Evolutionary conservation across 1,140 invertebrate genomes (phyloP), one percentile per base, ranked within the genome.

Genomic region (Tetragnatha versicolor): DNA sequence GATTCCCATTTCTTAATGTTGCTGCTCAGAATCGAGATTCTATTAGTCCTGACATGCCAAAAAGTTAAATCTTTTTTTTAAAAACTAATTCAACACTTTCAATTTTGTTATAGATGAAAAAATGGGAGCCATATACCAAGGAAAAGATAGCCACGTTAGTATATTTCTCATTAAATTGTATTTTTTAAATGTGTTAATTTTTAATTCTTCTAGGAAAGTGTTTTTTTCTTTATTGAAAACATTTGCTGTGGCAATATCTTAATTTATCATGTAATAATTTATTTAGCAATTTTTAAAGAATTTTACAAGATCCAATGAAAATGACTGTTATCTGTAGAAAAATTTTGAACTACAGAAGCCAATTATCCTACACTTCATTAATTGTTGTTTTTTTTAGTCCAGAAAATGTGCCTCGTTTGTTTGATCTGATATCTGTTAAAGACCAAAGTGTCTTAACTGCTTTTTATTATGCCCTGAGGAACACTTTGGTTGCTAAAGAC

Each of bases 401-500:
- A 0, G 94, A 96, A 86, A 93, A 95, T 87, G 93, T 93, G 0
- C 91, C 91, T 5, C 90, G 97, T 29, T 86, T 99, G 0, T 97
- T 95, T 86, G 97, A 99, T 87, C 86, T 98, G 1, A 90, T 99
- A 4, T 87, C 89, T 80, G 90, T 98, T 5, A 90, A 92, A 29
- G 94, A 99, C 84, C 88, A 92, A 27, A 85, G 89, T 4, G 88
- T 97, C 0, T 84, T 90, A 31, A 90, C 94, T 0, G 97, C 96
- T 0, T 99, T 99, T 85, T 99, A 97, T 84, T 97, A 90, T 86
- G 93, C 91, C 0, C 81, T 99, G 0, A 86, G 93, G 7, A 91
- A 99, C 83, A 98, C 97, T 0, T 85, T 99, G 0, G 94, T 98
- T 0, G 93, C 94, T 3, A 87, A 92, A 25, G 90, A 97, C 84